Base-by-base conservation (phyloP, 2,888 invertebrate genomes). In the Cordilura impudica region DNA sequence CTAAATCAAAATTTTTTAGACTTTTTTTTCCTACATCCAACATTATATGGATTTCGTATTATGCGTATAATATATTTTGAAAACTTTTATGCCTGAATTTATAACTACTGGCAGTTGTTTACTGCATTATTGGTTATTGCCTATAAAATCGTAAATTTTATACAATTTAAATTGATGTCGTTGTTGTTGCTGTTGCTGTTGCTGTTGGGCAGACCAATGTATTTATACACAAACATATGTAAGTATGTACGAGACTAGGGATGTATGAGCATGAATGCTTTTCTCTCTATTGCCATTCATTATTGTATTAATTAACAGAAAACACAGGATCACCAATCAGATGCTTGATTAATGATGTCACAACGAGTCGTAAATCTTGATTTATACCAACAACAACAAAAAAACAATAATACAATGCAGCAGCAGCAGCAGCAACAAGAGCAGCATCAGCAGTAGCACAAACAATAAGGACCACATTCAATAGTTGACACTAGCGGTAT, bases 261-360 rank as follows among this genome's bases (percentile, higher is more conserved):
- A 58, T 71, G 54, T 45, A 29, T 66, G 60, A 54, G 54, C 66
- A 49, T 54, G 49, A 75, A 67, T 75, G 56, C 63, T 75, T 79
- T 79, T 49, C 63, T 79, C 67, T 75, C 79, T 77, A 77, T 74
- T 81, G 85, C 89, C 85, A 88, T 88, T 87, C 86, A 89, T 89
- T 89, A 89, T 89, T 89, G 89, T 89, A 89, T 89, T 89, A 89
- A 89, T 89, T 89, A 89, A 89, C 89, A 88, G 87, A 88, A 89
- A 79, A 79, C 79, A 89, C 89, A 89, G 89, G 88, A 89, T 89
- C 89, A 89, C 89, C 89, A 89, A 89, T 89, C 89, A 89, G 89
- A 85, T 85, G 88, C 87, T 89, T 89, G 89, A 89, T 89, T 89
- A 89, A 89, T 89, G 89, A 89, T 89, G 89, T 89, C 89, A 89